A percentile compares a stretch with the other conserved stretches of the same genome.
phyloP scores from a whole-genome alignment of 2,113 vertebrate species.

The Urocolius indicus region DNA sequence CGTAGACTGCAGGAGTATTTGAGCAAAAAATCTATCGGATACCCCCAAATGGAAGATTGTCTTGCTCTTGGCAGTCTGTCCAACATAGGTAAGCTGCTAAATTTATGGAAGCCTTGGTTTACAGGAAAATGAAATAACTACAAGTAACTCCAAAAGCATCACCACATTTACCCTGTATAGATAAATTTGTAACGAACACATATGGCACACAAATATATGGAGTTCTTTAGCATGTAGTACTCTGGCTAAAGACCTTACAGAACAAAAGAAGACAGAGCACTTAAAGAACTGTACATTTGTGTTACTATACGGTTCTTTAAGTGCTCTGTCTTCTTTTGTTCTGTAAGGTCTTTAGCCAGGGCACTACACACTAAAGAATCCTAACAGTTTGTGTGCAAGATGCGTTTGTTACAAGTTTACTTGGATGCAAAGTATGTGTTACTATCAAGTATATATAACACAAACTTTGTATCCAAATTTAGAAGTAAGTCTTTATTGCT shows the following conservation, averaged over 20 bases:
- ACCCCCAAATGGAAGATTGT: not conserved
- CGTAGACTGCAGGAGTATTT: not conserved
- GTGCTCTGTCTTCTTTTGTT: too few relatives aligned
- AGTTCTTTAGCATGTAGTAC: not conserved
- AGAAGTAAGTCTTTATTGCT: not conserved
- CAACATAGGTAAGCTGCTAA: not conserved
- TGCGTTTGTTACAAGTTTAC: too few relatives aligned
- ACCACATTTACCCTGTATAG: not conserved
- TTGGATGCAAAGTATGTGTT: not conserved
- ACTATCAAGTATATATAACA: not conserved
- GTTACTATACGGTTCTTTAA: not conserved
- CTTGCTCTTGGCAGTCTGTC: not conserved
- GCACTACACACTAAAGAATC: too few relatives aligned
- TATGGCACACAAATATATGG: not conserved
- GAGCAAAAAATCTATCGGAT: not conserved
- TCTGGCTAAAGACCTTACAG: not conserved
- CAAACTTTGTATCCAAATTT: not conserved
- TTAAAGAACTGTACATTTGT: not conserved
- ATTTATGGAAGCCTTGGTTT: not conserved
- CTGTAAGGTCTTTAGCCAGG: too few relatives aligned
- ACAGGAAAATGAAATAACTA: not conserved
- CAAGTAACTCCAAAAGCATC: not conserved
- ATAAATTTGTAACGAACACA: not conserved
- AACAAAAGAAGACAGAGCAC: not conserved
- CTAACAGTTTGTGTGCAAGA: too few relatives aligned